A percentile compares a stretch with the other conserved stretches of the same genome.
Evolutionary conservation across 2,797 vertebrate genomes (phyloP).

Genomic region (Pteropus rufus): DNA sequence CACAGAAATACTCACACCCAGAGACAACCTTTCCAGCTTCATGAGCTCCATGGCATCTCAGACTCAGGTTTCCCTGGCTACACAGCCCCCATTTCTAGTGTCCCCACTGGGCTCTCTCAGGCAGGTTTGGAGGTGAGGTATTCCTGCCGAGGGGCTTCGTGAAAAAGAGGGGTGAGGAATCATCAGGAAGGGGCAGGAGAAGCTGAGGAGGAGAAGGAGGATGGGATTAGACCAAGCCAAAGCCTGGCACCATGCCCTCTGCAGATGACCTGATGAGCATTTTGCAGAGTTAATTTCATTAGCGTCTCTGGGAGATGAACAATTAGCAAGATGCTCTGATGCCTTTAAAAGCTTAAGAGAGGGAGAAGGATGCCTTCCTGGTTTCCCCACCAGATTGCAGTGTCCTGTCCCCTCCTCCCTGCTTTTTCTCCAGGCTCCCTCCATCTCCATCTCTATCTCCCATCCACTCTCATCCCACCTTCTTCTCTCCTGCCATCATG

Average conservation of each 20-base stretch:
- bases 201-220: not conserved
- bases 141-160: not conserved
- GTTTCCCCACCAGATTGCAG: not conserved
- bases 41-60: not conserved
- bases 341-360: slow-evolving; percentile 74
- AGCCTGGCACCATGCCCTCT: slow-evolving; percentile 61
- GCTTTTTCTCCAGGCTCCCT: not conserved
- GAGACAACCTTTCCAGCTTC: not conserved
- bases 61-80: slow-evolving; percentile 45
- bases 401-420: not conserved
- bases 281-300: slow-evolving; percentile 80
- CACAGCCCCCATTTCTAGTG: not conserved
- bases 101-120: not conserved
- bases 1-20: not conserved
- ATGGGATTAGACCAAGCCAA: not conserved
- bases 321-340: slow-evolving; percentile 82
- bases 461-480: not conserved
- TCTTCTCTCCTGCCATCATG: not conserved
- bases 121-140: not conserved
- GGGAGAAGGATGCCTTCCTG: slow-evolving; percentile 32
- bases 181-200: not conserved
- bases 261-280: slow-evolving; percentile 67
- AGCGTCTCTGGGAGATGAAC: slow-evolving; percentile 79
- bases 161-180: not conserved
- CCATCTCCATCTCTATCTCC: not conserved